phyloP scores from a whole-genome alignment of 2,888 invertebrate species.

The Slavum lentiscoides region DNA sequence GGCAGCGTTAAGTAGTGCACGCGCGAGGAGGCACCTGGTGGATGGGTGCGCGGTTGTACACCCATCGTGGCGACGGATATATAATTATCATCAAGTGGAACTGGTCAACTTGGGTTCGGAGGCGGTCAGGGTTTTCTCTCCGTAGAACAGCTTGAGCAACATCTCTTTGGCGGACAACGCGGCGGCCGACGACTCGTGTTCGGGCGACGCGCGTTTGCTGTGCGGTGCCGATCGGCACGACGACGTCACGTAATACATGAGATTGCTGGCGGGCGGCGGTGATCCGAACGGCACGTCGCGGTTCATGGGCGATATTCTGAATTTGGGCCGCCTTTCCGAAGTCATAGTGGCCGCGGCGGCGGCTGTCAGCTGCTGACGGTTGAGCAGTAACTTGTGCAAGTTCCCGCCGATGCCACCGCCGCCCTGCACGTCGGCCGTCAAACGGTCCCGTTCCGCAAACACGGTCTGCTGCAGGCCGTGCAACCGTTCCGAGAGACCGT shows the following conservation, averaged over 20 bases:
- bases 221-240: constrained; percentile 57
- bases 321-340: constrained; percentile 62
- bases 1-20: too few relatives aligned
- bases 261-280: constrained; percentile 58
- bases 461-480: constrained; percentile 6
- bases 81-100: constrained; percentile 13
- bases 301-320: constrained; percentile 70
- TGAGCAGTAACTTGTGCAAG: constrained; percentile 33
- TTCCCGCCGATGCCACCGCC: constrained; percentile 60
- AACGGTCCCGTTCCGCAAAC: constrained; percentile 6
- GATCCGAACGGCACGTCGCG: constrained; percentile 73
- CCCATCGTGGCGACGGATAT: background rate
- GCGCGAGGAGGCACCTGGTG: background rate
- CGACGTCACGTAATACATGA: constrained; percentile 55
- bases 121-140: background rate
- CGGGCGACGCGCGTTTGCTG: constrained; percentile 56
- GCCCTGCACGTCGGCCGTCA: constrained; percentile 42
- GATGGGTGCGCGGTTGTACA: too few relatives aligned
- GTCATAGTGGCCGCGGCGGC: background rate
- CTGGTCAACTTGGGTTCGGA: constrained; percentile 32
- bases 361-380: constrained; percentile 27
- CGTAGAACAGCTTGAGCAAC: constrained; percentile 53
- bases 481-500: constrained; percentile 12
- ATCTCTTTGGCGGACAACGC: constrained; percentile 52
- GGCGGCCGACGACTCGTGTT: constrained; percentile 31